phyloP scores from a whole-genome alignment of 2,888 invertebrate genomes.

The Sesia bembeciformis region DNA sequence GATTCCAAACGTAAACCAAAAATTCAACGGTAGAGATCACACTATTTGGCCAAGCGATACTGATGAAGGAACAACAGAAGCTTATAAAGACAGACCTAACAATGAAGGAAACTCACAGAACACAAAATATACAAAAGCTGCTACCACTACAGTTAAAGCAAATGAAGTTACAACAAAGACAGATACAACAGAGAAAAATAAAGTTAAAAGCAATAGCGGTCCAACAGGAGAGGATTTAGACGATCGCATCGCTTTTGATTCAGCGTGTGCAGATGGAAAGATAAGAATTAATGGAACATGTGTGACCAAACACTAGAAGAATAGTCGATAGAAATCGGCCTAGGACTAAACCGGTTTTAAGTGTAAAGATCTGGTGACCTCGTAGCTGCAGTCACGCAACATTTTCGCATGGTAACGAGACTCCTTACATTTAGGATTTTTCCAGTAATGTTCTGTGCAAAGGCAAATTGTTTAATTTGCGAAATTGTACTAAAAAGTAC shows the following conservation, averaged over 20 bases:
- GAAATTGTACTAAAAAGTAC: too few species aligned
- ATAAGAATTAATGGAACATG: background rate
- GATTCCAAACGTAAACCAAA: background rate
- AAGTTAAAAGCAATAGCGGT: background rate
- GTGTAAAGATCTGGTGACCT: too few species aligned
- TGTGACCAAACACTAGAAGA: background rate
- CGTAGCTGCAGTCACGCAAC: too few species aligned
- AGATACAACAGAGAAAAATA: background rate
- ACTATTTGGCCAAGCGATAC: background rate
- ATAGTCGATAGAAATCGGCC: too few species aligned
- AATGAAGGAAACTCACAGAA: background rate
- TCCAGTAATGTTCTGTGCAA: too few species aligned
- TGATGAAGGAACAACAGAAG: background rate
- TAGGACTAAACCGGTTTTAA: too few species aligned
- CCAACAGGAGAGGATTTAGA: background rate
- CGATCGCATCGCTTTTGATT: background rate
- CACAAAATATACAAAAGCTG: background rate
- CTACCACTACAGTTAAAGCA: background rate
- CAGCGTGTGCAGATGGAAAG: background rate
- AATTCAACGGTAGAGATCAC: background rate
- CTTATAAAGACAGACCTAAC: background rate
- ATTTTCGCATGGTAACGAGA: too few species aligned
- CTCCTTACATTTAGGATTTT: too few species aligned
- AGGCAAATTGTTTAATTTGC: too few species aligned
- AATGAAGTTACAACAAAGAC: background rate